Evolutionary conservation across 2,888 invertebrate species (phyloP), one percentile per base, ranked within the genome.

Genomic region (Andrena bucephala): DNA sequence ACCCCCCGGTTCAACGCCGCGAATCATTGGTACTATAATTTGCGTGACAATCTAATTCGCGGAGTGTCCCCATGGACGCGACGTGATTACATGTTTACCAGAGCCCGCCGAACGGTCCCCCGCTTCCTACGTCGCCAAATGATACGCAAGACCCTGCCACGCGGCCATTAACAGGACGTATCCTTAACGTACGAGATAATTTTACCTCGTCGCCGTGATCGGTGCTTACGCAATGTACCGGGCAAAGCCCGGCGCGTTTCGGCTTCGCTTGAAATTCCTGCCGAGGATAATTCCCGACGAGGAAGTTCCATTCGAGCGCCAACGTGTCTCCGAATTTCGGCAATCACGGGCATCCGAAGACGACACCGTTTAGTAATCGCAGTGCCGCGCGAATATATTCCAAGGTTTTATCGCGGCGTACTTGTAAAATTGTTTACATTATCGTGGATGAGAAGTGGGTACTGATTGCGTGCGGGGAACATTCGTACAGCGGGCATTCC

Each of bases 31-130:
- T 33, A 24, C 29, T 42, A 48, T 59, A 81, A 82, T 83, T 77
- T 73, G 42, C 82, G 29, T 65, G 83, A 83, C 69, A 57, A 73
- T 66, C 59, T 70, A 73, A 73, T 82, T 70, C 65, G 59, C 73
- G n/a, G 42, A 70, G 42, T 36, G 27, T 69, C 54, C 20, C 77
- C 24, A 16, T 36, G n/a, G 29, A 16, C 16, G 29, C 24, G 50
- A 5, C 50, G 66, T 70, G 65, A 83, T 83, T 83, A 33, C 66
- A 76, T 62, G 66, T 76, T 73, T 78, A 54, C 57, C 33, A 27
- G 50, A n/a, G n/a, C 42, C 20, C 20, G 3, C 27, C 20, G 36
- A 7, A 24, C 66, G 27, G 31, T 24, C 20, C 13, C 24, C 31
- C 31, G 24, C 8, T 54, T 73, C 36, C 52, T 65, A 60, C 16